These are phyloP conservation scores for Urocolius indicus DNA, from an alignment of 2,113 vertebrate species.

Conservation along the genomic window DNA sequence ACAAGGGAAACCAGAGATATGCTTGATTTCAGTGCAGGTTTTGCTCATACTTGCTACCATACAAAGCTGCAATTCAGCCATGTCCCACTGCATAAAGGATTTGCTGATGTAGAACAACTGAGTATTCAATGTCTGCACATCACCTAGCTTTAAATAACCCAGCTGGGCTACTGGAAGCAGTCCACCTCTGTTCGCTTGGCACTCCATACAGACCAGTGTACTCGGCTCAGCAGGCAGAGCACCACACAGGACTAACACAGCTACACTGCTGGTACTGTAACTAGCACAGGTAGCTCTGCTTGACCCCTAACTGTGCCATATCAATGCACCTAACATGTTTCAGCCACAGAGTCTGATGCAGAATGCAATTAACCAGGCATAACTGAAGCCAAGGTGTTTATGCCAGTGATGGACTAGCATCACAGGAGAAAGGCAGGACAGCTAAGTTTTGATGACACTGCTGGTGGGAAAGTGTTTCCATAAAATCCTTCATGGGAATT, in stretches of 20 bases:
- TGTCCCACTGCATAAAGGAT: background rate
- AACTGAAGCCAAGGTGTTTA: background rate
- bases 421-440: background rate
- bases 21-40: background rate
- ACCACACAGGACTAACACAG: background rate
- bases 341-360: background rate
- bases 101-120: background rate
- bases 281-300: background rate
- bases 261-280: background rate
- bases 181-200: background rate
- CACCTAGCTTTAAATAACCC: background rate
- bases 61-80: background rate
- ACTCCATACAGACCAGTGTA: fast-evolving
- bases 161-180: background rate
- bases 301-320: background rate
- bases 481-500: background rate
- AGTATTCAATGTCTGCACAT: background rate
- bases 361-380: background rate
- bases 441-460: background rate
- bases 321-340: fast-evolving
- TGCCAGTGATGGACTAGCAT: background rate
- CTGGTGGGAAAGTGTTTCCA: background rate
- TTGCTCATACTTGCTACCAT: background rate
- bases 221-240: background rate
- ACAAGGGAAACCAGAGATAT: background rate